These are phyloP conservation scores for Cotesia glomerata DNA, from an alignment of 1,140 invertebrate genomes.

Conservation along the genomic window DNA sequence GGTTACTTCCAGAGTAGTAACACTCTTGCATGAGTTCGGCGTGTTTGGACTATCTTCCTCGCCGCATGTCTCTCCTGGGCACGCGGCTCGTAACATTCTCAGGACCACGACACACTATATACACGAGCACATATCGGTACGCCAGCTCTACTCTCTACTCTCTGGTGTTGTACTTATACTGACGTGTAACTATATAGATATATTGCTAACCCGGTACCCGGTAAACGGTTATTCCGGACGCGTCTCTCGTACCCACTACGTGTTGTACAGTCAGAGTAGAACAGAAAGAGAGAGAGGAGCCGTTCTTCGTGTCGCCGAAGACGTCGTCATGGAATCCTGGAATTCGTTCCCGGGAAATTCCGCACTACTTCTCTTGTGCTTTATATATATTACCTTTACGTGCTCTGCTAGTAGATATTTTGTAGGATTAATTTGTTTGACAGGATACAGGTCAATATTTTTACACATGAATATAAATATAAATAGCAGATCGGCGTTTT, in stretches of 20 bases:
- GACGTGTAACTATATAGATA: not conserved
- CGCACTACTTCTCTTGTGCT: not conserved
- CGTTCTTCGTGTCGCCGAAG: not conserved
- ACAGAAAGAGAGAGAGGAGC: constrained; percentile 5
- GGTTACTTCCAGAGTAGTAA: not conserved
- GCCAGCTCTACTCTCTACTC: not conserved
- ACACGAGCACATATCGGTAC: constrained; percentile 4
- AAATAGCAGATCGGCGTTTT: no score
- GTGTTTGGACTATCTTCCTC: not conserved
- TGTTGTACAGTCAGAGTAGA: not conserved
- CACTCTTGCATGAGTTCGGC: not conserved
- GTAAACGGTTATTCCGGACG: constrained; percentile 30
- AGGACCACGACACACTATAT: not conserved
- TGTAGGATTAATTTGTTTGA: no score
- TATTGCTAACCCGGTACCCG: not conserved
- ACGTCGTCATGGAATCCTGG: constrained; percentile 17
- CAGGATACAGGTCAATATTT: no score
- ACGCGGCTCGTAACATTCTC: constrained; percentile 22
- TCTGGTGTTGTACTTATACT: not conserved
- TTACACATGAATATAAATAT: no score
- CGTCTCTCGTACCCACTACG: constrained; percentile 12
- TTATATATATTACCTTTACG: constrained; percentile 12
- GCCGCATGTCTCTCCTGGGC: constrained; percentile 8
- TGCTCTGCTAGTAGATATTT: not conserved
- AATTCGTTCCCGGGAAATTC: constrained; percentile 20